These are phyloP conservation scores for Brachirus orientalis DNA, from an alignment of 2,113 vertebrate genomes.

Conservation along the genomic window DNA sequence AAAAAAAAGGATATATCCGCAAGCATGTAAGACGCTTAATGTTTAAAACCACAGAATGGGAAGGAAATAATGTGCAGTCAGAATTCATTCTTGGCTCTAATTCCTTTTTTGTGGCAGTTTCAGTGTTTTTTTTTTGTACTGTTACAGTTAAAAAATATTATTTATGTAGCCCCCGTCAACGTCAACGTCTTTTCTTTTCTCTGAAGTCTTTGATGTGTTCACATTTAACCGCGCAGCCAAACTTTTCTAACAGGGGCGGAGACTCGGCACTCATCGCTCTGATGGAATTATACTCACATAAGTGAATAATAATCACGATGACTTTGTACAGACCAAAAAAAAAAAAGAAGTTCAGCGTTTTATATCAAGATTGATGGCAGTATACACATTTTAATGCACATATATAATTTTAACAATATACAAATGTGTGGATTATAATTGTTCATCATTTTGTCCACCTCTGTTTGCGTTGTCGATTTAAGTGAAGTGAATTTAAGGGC, in stretches of 20 bases:
- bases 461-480: too few relatives aligned
- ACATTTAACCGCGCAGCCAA: neutral
- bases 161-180: neutral
- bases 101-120: neutral
- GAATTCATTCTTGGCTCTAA: neutral
- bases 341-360: too few relatives aligned
- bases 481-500: too few relatives aligned
- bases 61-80: slow-evolving; percentile 10
- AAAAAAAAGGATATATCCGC: neutral
- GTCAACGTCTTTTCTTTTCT: neutral
- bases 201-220: neutral
- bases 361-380: too few relatives aligned
- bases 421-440: too few relatives aligned
- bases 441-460: too few relatives aligned
- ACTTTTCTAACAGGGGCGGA: neutral
- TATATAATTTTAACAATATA: too few relatives aligned
- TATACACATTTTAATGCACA: too few relatives aligned
- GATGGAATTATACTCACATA: neutral
- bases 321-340: neutral
- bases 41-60: slow-evolving; percentile 22
- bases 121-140: neutral
- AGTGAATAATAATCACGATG: neutral
- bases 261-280: neutral
- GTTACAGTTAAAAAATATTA: neutral
- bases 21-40: slow-evolving; percentile 13